Base-by-base conservation (phyloP, 2,888 invertebrate species). In the Oscheius myriophilus region DNA sequence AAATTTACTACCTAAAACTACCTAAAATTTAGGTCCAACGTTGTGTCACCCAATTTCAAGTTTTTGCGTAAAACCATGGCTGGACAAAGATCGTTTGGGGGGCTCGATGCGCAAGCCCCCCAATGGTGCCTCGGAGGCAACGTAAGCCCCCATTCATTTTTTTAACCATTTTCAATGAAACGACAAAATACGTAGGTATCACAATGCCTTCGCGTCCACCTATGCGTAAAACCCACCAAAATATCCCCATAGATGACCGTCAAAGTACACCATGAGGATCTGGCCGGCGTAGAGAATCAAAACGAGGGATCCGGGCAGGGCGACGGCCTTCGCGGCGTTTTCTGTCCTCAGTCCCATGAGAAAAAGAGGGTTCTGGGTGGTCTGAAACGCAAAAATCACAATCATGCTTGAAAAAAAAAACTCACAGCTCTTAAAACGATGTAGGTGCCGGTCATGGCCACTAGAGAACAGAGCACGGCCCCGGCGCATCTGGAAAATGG, bases 211-310 rank as follows among this genome's bases (percentile, higher is more conserved):
- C 16, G 45, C 45, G 12, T n/a, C 49, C 2, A 49, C 3, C 3
- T 18, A 49, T 3, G 4, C 49, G 2, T 49, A 42, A 21, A 21
- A 52, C 63, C 26, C 45, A 84, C 82, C 70, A 21, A 79, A 66
- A 59, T 71, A 70, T 46, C 72, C 52, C 62, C 68, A 52, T n/a
- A 80, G 70, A 14, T 72, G 72, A 14, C 75, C 69, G 55, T 84
- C 80, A 52, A 79, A 71, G 53, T 72, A 66, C 70, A 75, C 72
- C 68, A 77, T 71, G 1, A 76, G 62, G 49, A 75, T 73, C 23
- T 80, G 81, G 41, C 84, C 84, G n/a, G 76, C 46, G 67, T 84
- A 84, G 57, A 81, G 71, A 26, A 78, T 43, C 25, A 69, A 63
- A 51, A 80, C 79, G 18, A 80, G 63, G 14, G 77, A 25, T 25